Evolutionary conservation across 2,888 invertebrate genomes (phyloP).

Genomic region (Temnothorax rugatulus): DNA sequence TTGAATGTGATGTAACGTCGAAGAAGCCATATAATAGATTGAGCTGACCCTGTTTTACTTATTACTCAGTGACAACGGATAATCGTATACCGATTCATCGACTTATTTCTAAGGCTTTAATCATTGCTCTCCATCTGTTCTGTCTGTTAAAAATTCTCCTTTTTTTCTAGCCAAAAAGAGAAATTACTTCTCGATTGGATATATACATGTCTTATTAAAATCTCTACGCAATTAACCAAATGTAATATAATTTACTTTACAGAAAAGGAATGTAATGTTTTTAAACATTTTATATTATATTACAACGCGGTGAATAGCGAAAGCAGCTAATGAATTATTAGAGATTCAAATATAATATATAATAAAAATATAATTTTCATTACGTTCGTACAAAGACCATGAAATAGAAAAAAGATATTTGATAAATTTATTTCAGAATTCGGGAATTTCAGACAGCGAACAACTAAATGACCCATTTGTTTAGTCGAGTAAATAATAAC

Average conservation of each 20-base stretch:
- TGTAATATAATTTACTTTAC: neutral
- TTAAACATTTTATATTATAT: conserved; percentile 1
- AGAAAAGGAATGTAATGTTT: neutral
- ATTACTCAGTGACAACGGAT: conserved; percentile 78
- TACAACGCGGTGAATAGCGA: neutral
- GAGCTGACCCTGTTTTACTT: conserved; percentile 80
- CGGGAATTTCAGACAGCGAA: neutral
- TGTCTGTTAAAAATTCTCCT: conserved; percentile 13
- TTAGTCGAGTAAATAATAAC: neutral
- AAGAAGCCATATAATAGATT: conserved; percentile 78
- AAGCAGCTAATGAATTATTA: neutral
- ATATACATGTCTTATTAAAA: neutral
- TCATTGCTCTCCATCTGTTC: conserved; percentile 59
- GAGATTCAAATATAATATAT: neutral
- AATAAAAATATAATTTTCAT: conserved; percentile 4
- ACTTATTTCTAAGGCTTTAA: conserved; percentile 80
- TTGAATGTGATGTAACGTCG: conserved; percentile 70
- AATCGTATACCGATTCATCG: conserved; percentile 73
- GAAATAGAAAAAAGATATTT: neutral
- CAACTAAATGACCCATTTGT: neutral
- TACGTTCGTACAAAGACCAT: neutral
- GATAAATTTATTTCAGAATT: neutral
- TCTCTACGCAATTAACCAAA: neutral
- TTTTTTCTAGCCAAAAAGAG: neutral
- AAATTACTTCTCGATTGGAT: neutral